Conservation (phyloP, 2,797 vertebrate genomes). For the Thunnus albacares region DNA sequence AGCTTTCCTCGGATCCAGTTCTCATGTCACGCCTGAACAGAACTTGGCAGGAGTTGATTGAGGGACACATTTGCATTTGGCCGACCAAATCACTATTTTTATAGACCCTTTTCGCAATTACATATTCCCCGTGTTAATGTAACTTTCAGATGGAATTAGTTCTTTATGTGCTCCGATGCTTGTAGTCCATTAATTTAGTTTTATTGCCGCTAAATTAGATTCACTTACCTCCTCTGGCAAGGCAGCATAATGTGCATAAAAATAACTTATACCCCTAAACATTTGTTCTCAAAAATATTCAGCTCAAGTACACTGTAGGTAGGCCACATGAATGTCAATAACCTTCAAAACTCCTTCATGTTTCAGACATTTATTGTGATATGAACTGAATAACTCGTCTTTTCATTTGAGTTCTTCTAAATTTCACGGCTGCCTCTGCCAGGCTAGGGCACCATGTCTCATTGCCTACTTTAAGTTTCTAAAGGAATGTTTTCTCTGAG, state of each 20-base stretch:
- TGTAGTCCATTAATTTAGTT: constrained; percentile 90
- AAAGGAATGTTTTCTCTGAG: constrained; percentile 66
- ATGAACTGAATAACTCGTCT: constrained; percentile 25
- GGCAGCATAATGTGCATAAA: constrained; percentile 83
- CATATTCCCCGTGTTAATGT: constrained; percentile 86
- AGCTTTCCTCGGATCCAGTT: constrained; percentile 60
- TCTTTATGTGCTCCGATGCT: constrained; percentile 86
- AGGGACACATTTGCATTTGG: constrained; percentile 84
- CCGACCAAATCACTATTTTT: constrained; percentile 86
- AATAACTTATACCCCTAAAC: constrained; percentile 86
- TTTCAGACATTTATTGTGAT: constrained; percentile 53
- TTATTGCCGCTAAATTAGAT: constrained; percentile 89
- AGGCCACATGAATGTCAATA: constrained; percentile 75
- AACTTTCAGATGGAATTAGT: constrained; percentile 86
- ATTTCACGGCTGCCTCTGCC: constrained; percentile 45
- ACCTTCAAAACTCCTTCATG: constrained; percentile 69
- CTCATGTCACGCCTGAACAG: constrained; percentile 68
- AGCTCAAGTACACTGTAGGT: constrained; percentile 59
- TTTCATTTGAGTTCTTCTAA: constrained; percentile 43
- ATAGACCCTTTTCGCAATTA: constrained; percentile 84
- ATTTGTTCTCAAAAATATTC: constrained; percentile 84
- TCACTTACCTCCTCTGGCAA: constrained; percentile 86
- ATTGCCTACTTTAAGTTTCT: constrained; percentile 64
- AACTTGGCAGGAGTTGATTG: constrained; percentile 72
- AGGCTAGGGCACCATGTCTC: constrained; percentile 63